phyloP scores from a whole-genome alignment of 2,113 vertebrate genomes.

The Mastomys natalensis region DNA sequence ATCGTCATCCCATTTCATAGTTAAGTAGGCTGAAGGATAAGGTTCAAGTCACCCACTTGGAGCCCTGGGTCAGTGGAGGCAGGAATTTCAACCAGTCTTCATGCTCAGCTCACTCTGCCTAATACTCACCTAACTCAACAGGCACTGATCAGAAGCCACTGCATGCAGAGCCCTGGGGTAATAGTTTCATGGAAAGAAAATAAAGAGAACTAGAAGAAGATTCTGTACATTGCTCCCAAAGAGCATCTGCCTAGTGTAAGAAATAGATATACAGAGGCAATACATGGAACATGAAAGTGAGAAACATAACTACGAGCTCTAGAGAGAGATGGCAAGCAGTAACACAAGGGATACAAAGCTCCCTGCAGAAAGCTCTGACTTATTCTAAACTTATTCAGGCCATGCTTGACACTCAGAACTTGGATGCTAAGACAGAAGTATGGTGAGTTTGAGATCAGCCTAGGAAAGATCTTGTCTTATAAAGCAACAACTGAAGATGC shows the following conservation, averaged over 20 bases:
- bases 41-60: neutral
- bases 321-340: neutral
- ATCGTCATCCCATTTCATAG: constrained; percentile 5
- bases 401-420: neutral
- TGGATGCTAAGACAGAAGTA: neutral
- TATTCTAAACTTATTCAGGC: neutral
- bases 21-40: constrained; percentile 2
- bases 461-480: neutral
- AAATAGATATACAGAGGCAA: neutral
- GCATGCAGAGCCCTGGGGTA: neutral
- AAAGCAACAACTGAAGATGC: neutral
- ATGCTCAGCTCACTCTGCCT: neutral
- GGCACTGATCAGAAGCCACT: neutral
- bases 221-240: neutral
- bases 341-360: neutral
- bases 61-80: neutral
- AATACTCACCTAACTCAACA: neutral
- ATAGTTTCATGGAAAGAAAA: neutral
- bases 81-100: neutral
- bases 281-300: neutral
- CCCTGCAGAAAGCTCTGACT: neutral
- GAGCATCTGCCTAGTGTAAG: neutral
- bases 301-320: neutral
- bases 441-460: neutral
- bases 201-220: constrained; percentile 7